Evolutionary conservation across 2,888 invertebrate genomes (phyloP), one percentile per base, ranked within the genome.

Genomic region (Panorpa germanica): DNA sequence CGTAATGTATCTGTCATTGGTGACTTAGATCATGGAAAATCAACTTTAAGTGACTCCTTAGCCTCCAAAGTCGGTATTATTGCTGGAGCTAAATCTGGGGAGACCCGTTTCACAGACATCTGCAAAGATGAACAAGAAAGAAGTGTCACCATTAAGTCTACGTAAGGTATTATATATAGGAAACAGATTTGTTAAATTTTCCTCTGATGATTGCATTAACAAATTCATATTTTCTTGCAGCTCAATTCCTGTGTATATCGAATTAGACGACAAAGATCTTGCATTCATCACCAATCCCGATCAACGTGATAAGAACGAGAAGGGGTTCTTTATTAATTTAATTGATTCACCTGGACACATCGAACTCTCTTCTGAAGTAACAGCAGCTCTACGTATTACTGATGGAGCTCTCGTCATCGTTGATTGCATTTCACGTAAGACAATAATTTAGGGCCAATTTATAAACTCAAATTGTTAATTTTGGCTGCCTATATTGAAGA

Each of bases 1-100:
- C 80, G 98, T 57, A 99, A 99, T 67, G 99, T 99, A 96, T 98
- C 96, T 54, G 98, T 99, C 63, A 99, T 99, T 57, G 98, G 98
- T 48, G 98, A 99, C 64, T 98, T 99, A 43, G 98, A 99, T 67
- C 98, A 99, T 60, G 98, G 98, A 53, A 96, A 98, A 65, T 96
- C 98, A 42, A 99, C 98, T 34, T 61, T 99, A 53, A 99, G 98
- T 35, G 98, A 99, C 65, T 98, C 98, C 40, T 70, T 99, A 50
- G 96, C 96, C 41, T 93, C 96, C 35, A 99, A 98, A 63, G 98
- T 98, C 50, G 98, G 98, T 62, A 99, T 99, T 57, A 99, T 99
- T 54, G 96, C 98, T 47, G 83, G 85, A 41, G 82, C 95, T 37
- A 91, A 95, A 51, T 98, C 98, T 47, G 98, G 98, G 45, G 98